Evolutionary conservation across 2,797 vertebrate genomes (phyloP), one percentile per base, ranked within the genome.

Genomic region (Eulemur albifrons): DNA sequence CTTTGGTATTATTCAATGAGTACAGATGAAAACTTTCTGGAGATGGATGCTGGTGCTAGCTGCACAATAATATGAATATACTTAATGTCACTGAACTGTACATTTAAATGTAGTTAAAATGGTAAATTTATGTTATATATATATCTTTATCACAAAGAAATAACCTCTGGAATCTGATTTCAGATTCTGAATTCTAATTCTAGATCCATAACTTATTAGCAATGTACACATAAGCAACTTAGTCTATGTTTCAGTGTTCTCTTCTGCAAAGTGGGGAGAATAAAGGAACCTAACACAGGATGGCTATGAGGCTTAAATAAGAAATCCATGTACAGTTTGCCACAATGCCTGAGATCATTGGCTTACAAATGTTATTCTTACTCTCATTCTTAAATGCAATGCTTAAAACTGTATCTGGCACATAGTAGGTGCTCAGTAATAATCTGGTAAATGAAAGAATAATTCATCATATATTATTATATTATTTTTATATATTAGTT

Each of bases 171-270:
- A 79, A 54, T 79, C 13, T 59, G 8, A 77, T 79, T 92, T 93
- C 77, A 90, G 65, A 95, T 63, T 81, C 17, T 45, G 76, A 81
- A 65, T 90, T 96, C 30, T 63, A 77, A 73, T 69, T 94, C 43
- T 85, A 85, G 61, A 77, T 50, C 30, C 30, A 61, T 82, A 83
- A 69, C 40, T 95, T 82, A 75, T 38, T 54, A 83, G 7, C 18
- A 80, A 52, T 38, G 63, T 38, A 84, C 61, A 48, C 52, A 50
- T 43, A 63, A 82, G 23, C 7, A 79, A 75, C 27, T 82, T 30
- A 10, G 25, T 72, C 35, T 69, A 69, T 13, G 25, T 35, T 90
- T 94, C 45, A n/a, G 32, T 77, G 54, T 82, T 89, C 35, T 72
- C 30, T 65, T 84, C 15, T 70, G 30, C 25, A 76, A 54, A 70